Base-by-base conservation (phyloP, 2,888 invertebrate species). In the Melieria omissa region DNA sequence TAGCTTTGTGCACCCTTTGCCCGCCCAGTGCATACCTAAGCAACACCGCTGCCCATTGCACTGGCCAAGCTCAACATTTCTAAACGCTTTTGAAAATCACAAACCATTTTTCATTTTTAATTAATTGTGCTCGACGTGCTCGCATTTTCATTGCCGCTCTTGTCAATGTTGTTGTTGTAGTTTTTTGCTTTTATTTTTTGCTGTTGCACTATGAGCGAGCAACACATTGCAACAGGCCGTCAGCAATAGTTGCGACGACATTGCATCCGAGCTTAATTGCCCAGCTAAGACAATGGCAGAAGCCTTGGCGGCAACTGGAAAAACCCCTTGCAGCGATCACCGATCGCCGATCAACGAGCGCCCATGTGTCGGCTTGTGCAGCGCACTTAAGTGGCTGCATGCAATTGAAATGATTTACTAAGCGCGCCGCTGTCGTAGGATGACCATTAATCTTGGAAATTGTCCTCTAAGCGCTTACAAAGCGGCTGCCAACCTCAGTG, bases 61-160 rank as follows among this genome's bases (percentile, higher is more conserved):
- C 58, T 71, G 45, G 45, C 70, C 46, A 54, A 55, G 60, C 14
- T 29, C 3, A 29, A 29, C 52, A 55, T 47, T 29, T 14, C 41
- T 71, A 58, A 70, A 58, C 10, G 70, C 29, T 45, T 65, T 64
- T 49, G 10, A 58, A 57, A 58, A 65, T 69, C 41, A n/a, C 16
- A 65, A 60, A 52, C 45, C 61, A 71, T 65, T 58, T 65, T 60
- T 71, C 65, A 65, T 65, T 65, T 66, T 58, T 60, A 60, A 71
- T 71, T 71, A 71, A 65, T 65, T 61, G 65, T 46, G 12, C 54
- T 44, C 45, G 52, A 44, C 52, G 41, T 71, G 63, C 47, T 61
- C 16, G 42, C 46, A 12, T 42, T 29, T 29, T 12, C 10, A 60
- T 12, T 60, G 12, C 46, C 47, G 60, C 12, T 68, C 29, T 29